A percentile compares a stretch with the other conserved stretches of the same genome.
These are phyloP conservation scores for Thymelicus lineola DNA, from an alignment of 2,888 invertebrate genomes.

Conservation along the genomic window DNA sequence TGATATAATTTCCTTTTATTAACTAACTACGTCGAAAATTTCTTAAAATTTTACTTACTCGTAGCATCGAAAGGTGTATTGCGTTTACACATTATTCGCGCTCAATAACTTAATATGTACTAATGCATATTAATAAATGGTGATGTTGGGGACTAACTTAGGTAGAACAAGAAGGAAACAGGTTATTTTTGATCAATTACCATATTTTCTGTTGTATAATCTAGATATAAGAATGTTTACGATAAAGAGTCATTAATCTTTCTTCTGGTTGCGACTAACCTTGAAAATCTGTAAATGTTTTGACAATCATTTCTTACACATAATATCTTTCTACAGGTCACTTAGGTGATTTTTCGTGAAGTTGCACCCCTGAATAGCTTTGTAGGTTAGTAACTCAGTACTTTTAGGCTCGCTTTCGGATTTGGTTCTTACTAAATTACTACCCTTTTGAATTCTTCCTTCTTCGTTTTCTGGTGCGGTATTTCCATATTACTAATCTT, in stretches of 20 bases:
- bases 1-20: no score
- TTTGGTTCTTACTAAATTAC: slow-evolving; percentile 49
- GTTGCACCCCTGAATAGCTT: slow-evolving; percentile 78
- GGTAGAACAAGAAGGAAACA: no score
- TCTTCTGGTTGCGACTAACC: slow-evolving; percentile 1
- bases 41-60: not conserved
- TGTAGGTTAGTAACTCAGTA: slow-evolving; percentile 84
- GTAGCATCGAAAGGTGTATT: no score
- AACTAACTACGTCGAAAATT: not conserved
- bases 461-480: slow-evolving; percentile 23
- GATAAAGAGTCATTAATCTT: not conserved
- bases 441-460: slow-evolving; percentile 24
- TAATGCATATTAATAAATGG: not conserved
- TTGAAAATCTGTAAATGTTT: slow-evolving; percentile 17
- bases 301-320: slow-evolving; percentile 38
- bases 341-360: slow-evolving; percentile 77
- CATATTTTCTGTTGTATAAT: not conserved
- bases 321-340: slow-evolving; percentile 76
- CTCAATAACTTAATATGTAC: not conserved
- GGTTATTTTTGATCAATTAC: no score
- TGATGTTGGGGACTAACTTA: not conserved
- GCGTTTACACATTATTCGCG: no score
- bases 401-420: slow-evolving; percentile 66
- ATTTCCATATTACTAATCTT: slow-evolving; percentile 9
- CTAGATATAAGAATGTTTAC: no score